Evolutionary conservation across 2,797 vertebrate genomes (phyloP).

Genomic region (Enteromius anoplus): DNA sequence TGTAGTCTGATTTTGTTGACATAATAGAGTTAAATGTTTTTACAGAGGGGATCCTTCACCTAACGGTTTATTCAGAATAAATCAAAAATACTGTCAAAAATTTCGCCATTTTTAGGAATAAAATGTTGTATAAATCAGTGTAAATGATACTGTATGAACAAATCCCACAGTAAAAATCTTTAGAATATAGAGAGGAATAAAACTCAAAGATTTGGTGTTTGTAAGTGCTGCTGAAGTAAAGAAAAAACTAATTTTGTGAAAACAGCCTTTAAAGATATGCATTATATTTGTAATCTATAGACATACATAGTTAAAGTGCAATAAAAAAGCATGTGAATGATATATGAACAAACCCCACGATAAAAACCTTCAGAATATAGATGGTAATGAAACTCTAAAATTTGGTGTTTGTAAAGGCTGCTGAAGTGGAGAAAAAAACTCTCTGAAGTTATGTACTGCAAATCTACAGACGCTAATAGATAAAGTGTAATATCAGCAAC

Average conservation of each 20-base stretch:
- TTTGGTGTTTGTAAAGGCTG: not conserved
- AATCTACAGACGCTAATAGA: not conserved
- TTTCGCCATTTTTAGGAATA: not conserved
- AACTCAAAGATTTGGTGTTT: not conserved
- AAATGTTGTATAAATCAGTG: not conserved
- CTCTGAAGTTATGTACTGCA: not conserved
- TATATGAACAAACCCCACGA: not conserved
- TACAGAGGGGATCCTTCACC: not conserved
- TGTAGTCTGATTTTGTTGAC: not conserved
- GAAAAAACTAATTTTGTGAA: not conserved
- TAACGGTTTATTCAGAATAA: not conserved
- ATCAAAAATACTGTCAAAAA: not conserved
- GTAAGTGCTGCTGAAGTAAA: not conserved
- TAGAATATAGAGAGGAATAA: not conserved
- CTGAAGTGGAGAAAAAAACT: not conserved
- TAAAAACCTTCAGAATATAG: not conserved
- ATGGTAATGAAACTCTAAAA: not conserved
- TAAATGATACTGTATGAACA: not conserved
- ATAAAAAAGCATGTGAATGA: not conserved
- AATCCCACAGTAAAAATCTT: not conserved
- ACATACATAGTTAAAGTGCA: not conserved
- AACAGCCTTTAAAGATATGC: not conserved
- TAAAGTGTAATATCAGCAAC: not conserved
- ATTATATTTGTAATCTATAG: not conserved
- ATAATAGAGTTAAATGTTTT: not conserved